Evolutionary conservation across 1,140 invertebrate species (phyloP).

Genomic region (Eubasilissa regina): DNA sequence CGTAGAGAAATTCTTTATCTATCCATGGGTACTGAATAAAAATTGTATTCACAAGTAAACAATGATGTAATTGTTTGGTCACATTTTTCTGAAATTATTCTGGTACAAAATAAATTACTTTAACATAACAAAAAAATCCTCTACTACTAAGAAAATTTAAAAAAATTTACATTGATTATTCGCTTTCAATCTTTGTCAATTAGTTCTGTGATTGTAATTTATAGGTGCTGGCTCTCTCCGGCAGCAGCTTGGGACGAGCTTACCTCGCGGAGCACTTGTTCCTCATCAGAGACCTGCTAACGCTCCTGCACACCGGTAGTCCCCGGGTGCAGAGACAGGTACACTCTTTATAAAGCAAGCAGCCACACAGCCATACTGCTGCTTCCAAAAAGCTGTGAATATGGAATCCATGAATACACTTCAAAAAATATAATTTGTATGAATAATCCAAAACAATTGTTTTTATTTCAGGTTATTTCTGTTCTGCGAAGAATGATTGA

Average conservation of each 20-base stretch:
- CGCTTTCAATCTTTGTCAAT: background rate
- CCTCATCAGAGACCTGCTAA: conserved; percentile 88
- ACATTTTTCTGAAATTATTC: too few relatives aligned
- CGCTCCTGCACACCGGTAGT: conserved; percentile 93
- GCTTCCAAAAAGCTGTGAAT: too few relatives aligned
- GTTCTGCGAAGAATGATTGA: conserved; percentile 67
- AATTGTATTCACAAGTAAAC: too few relatives aligned
- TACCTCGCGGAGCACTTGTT: conserved; percentile 93
- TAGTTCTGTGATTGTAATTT: conserved; percentile 29
- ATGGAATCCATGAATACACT: conserved; percentile 65
- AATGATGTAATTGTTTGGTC: too few relatives aligned
- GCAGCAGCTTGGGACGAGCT: conserved; percentile 89
- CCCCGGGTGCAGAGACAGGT: conserved; percentile 96
- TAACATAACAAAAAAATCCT: too few relatives aligned
- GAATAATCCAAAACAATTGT: background rate
- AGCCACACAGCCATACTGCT: too few relatives aligned
- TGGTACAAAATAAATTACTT: too few relatives aligned
- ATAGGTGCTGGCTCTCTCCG: conserved; percentile 87
- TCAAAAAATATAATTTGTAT: background rate
- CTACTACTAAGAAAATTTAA: too few relatives aligned
- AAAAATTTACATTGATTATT: too few relatives aligned
- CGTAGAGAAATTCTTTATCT: too few relatives aligned
- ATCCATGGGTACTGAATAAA: too few relatives aligned
- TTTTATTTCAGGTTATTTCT: conserved; percentile 66
- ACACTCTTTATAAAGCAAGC: too few relatives aligned